Percentiles rank a stretch among this genome's conserved stretches.
These are phyloP conservation scores for Clarias platycephalus DNA, from an alignment of 2,797 vertebrate species.

Conservation along the genomic window DNA sequence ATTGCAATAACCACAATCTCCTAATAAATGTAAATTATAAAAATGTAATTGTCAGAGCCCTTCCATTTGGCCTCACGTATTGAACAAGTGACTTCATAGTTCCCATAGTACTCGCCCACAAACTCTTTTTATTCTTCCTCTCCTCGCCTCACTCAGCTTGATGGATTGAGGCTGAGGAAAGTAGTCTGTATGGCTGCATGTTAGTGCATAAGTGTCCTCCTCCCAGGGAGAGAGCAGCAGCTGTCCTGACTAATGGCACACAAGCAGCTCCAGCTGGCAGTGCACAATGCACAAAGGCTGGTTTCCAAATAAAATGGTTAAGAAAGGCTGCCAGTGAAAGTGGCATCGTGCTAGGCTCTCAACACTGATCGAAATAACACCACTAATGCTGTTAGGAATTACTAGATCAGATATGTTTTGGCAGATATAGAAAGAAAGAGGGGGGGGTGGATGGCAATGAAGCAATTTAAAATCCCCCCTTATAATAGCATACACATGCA, in stretches of 20 bases:
- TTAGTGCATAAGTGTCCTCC: constrained; percentile 40
- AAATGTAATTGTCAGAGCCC: constrained; percentile 14
- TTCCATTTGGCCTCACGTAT: constrained; percentile 17
- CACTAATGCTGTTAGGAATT: constrained; percentile 23
- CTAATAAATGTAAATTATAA: constrained; percentile 16
- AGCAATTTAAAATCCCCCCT: neutral
- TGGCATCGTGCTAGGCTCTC: constrained; percentile 19
- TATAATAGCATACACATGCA: neutral
- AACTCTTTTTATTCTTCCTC: constrained; percentile 28
- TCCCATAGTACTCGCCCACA: constrained; percentile 11
- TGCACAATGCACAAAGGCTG: constrained; percentile 39
- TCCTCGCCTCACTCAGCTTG: constrained; percentile 22
- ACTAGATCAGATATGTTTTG: constrained; percentile 35
- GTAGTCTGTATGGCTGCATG: constrained; percentile 35
- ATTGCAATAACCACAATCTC: constrained; percentile 3
- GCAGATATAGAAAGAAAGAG: constrained; percentile 15
- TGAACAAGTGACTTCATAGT: constrained; percentile 25
- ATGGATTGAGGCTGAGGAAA: constrained; percentile 39
- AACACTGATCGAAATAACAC: constrained; percentile 30
- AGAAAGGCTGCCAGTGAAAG: constrained; percentile 28
- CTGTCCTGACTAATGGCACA: constrained; percentile 47
- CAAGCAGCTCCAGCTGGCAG: constrained; percentile 47
- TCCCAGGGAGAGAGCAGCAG: constrained; percentile 37
- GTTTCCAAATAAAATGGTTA: constrained; percentile 32
- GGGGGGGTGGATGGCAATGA: neutral